These are phyloP conservation scores for Arothron firmamentum DNA, from an alignment of 2,113 vertebrate genomes.

Conservation along the genomic window DNA sequence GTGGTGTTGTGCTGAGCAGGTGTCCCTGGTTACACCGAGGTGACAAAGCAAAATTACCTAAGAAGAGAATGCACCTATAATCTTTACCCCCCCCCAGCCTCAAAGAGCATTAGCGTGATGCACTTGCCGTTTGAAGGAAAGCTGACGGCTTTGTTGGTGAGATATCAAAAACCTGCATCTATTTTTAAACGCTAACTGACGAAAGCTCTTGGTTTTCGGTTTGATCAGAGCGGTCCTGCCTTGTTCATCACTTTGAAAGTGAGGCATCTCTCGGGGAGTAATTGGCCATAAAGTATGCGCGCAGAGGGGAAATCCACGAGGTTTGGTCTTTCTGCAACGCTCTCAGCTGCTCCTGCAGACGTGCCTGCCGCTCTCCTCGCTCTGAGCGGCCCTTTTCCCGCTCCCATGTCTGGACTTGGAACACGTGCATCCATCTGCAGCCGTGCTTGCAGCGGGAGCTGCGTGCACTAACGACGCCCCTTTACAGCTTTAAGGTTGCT, in stretches of 20 bases:
- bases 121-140: too few species aligned
- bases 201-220: neutral
- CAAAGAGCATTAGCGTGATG: too few species aligned
- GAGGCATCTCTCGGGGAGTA: neutral
- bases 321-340: slow-evolving; percentile 12
- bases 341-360: slow-evolving; percentile 6
- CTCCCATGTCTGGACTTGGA: neutral
- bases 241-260: neutral
- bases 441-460: neutral
- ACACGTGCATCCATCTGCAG: neutral
- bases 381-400: neutral
- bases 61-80: too few species aligned
- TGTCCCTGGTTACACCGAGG: too few species aligned
- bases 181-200: too few species aligned
- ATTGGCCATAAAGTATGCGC: neutral
- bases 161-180: too few species aligned
- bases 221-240: neutral
- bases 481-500: slow-evolving; percentile 29
- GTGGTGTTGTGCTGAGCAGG: too few species aligned
- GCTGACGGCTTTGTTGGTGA: too few species aligned
- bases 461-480: slow-evolving; percentile 2
- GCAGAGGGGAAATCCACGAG: slow-evolving; percentile 3
- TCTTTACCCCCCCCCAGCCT: too few species aligned
- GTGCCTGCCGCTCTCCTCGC: neutral
- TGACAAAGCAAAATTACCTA: too few species aligned